Conservation (phyloP, 2,113 vertebrate genomes). For the Tympanuchus pallidicinctus region DNA sequence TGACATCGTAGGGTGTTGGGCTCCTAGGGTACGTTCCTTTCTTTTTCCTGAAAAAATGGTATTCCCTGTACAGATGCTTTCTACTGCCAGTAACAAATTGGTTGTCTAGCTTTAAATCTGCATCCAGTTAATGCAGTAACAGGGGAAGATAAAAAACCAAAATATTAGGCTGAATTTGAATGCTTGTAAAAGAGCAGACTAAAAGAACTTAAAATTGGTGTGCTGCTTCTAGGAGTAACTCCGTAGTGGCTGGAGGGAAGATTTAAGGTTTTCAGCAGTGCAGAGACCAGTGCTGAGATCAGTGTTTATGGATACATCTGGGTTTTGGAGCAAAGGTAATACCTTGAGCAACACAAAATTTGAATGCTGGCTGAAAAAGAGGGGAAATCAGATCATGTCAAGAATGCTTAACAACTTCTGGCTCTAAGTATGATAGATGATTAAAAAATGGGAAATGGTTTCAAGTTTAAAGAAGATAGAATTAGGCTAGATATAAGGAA, state of each 20-base stretch:
- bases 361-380: not conserved
- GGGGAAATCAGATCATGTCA: not conserved
- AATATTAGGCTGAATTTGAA: not conserved
- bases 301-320: fast-evolving
- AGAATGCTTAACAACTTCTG: not conserved
- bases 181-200: not conserved
- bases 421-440: not conserved
- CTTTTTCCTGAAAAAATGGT: not conserved
- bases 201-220: not conserved
- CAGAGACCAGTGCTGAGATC: not conserved
- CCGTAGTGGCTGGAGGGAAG: not conserved
- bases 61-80: not conserved
- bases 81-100: not conserved
- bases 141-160: not conserved
- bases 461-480: too few relatives aligned
- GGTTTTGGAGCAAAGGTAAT: not conserved
- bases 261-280: not conserved
- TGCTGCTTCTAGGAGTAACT: not conserved
- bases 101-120: not conserved
- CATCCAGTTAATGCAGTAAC: not conserved
- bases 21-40: not conserved
- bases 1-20: not conserved
- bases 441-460: too few relatives aligned
- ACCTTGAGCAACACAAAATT: not conserved
- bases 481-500: too few relatives aligned